Percentiles rank a stretch among this genome's conserved stretches.
phyloP scores from a whole-genome alignment of 2,113 vertebrate species.

The Cygnus buccinator region DNA sequence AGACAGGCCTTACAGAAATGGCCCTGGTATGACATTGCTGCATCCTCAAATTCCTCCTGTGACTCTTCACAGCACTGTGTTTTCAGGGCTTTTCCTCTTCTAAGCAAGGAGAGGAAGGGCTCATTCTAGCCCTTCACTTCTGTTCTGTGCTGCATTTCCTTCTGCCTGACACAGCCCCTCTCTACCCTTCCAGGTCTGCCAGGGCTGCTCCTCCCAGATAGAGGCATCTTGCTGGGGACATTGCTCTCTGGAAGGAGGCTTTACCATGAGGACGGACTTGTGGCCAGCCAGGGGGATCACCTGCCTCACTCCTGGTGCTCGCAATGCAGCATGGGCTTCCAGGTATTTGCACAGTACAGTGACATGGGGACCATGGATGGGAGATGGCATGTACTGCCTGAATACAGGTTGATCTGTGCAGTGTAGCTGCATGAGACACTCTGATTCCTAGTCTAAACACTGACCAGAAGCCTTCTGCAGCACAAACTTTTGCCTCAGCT shows the following conservation, averaged over 20 bases:
- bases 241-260: neutral
- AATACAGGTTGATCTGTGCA: neutral
- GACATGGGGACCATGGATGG: neutral
- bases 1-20: neutral
- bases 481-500: neutral
- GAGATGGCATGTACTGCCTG: neutral
- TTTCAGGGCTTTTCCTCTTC: neutral
- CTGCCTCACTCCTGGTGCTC: neutral
- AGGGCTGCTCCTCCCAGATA: neutral
- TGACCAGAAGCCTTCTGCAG: neutral
- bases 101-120: neutral
- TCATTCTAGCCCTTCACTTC: neutral
- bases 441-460: neutral
- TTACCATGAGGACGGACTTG: neutral
- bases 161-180: neutral
- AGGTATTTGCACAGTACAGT: neutral
- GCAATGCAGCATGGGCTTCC: neutral
- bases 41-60: neutral
- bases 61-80: neutral
- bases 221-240: neutral
- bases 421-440: neutral
- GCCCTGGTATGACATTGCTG: neutral
- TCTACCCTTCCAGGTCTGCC: neutral
- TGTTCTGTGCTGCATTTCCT: neutral
- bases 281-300: neutral